phyloP scores from a whole-genome alignment of 2,888 invertebrate genomes.

The Agrotis segetum region DNA sequence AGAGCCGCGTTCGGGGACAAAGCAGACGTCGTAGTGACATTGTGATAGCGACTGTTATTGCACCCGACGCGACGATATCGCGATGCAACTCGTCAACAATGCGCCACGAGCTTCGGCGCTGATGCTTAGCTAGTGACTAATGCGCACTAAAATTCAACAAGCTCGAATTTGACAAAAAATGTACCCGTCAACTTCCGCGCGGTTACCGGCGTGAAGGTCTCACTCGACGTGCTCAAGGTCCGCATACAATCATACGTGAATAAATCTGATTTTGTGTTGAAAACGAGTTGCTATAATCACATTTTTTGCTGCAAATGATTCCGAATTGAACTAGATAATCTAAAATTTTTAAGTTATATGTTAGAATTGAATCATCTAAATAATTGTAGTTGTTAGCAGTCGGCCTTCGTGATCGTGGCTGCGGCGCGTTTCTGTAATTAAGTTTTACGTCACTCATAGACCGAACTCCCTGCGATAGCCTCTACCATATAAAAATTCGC shows the following conservation, averaged over 20 bases:
- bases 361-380: slow-evolving; percentile 83
- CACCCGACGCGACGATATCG: slow-evolving; percentile 81
- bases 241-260: slow-evolving; percentile 89
- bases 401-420: slow-evolving; percentile 85
- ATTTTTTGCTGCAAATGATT: slow-evolving; percentile 83
- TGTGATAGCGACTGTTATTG: slow-evolving; percentile 88
- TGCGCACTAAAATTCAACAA: slow-evolving; percentile 87
- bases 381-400: slow-evolving; percentile 86
- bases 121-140: slow-evolving; percentile 87
- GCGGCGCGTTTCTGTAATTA: slow-evolving; percentile 88
- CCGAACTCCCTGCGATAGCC: slow-evolving; percentile 88
- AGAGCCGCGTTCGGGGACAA: slow-evolving; percentile 77
- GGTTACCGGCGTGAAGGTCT: slow-evolving; percentile 90
- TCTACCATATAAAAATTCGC: slow-evolving; percentile 83
- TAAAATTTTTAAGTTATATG: slow-evolving; percentile 80
- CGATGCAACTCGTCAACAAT: slow-evolving; percentile 81
- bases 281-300: slow-evolving; percentile 83
- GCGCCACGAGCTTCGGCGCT: slow-evolving; percentile 79
- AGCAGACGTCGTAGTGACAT: slow-evolving; percentile 86
- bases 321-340: slow-evolving; percentile 80
- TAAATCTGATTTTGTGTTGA: slow-evolving; percentile 87
- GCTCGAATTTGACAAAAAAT: slow-evolving; percentile 89
- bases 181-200: slow-evolving; percentile 89
- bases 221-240: slow-evolving; percentile 89
- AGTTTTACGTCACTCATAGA: slow-evolving; percentile 89